Percentiles rank a stretch among this genome's conserved stretches.
phyloP scores from a whole-genome alignment of 1,140 invertebrate genomes.

The Periplaneta americana region DNA sequence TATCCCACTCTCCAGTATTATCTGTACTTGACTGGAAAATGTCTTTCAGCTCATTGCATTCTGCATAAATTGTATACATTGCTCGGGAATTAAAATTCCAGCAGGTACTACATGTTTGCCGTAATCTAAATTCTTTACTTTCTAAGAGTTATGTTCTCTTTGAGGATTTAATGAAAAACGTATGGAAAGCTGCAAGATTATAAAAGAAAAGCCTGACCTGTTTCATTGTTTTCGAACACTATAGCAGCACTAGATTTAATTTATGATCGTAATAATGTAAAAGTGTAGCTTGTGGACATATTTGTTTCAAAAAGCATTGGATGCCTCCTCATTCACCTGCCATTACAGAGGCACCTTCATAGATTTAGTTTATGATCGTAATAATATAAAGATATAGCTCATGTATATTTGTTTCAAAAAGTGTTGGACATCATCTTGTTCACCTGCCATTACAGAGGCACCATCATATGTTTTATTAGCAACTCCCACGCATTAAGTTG shows the following conservation, averaged over 20 bases:
- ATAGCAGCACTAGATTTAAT: neutral
- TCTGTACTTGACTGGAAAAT: too few species aligned
- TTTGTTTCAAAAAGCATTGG: neutral
- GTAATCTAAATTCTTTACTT: too few species aligned
- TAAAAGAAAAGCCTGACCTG: neutral
- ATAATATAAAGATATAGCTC: too few species aligned
- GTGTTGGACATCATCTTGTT: too few species aligned
- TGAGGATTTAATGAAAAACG: neutral
- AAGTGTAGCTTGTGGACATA: neutral
- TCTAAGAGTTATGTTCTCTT: slow-evolving; percentile 1
- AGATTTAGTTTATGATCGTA: neutral
- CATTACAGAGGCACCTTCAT: neutral
- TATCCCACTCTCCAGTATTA: neutral
- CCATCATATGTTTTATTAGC: too few species aligned
- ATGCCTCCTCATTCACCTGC: neutral
- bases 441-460: too few species aligned
- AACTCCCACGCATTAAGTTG: neutral
- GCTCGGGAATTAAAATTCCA: too few species aligned
- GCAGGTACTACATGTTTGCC: too few species aligned
- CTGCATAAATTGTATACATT: too few species aligned
- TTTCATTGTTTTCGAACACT: neutral
- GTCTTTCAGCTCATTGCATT: too few species aligned
- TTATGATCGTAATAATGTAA: neutral
- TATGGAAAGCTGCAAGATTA: slow-evolving; percentile 2
- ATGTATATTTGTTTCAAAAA: too few species aligned